phyloP scores from a whole-genome alignment of 2,797 vertebrate species.

The Ctenochaetus hawaiiensis region DNA sequence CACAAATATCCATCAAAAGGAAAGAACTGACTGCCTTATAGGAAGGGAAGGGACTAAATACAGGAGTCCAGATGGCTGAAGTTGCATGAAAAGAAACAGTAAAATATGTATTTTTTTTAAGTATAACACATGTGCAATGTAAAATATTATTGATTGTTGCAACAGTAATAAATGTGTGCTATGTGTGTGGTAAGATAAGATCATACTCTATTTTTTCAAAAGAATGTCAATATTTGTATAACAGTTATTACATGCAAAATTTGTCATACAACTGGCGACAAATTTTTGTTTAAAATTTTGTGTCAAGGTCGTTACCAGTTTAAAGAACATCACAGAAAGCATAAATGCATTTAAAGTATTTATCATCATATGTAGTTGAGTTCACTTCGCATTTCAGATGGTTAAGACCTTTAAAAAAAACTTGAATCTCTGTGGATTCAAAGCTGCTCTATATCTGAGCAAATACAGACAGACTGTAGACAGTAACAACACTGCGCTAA shows the following conservation, averaged over 20 bases:
- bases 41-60: not conserved
- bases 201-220: not conserved
- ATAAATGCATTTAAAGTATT: not conserved
- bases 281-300: not conserved
- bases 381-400: not conserved
- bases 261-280: not conserved
- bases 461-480: not conserved
- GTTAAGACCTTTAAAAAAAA: not conserved
- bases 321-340: not conserved
- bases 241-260: not conserved
- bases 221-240: not conserved
- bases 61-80: not conserved
- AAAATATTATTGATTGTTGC: constrained; percentile 1
- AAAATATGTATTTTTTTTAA: not conserved
- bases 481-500: not conserved
- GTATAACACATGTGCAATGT: not conserved
- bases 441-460: not conserved
- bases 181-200: not conserved
- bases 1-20: not conserved
- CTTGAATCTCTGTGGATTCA: not conserved
- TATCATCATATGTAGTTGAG: not conserved
- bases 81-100: not conserved
- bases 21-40: not conserved
- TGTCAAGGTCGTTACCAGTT: not conserved
- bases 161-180: not conserved